Percentiles rank a stretch among this genome's conserved stretches.
phyloP scores from a whole-genome alignment of 2,113 vertebrate genomes.

The Acanthisitta chloris region DNA sequence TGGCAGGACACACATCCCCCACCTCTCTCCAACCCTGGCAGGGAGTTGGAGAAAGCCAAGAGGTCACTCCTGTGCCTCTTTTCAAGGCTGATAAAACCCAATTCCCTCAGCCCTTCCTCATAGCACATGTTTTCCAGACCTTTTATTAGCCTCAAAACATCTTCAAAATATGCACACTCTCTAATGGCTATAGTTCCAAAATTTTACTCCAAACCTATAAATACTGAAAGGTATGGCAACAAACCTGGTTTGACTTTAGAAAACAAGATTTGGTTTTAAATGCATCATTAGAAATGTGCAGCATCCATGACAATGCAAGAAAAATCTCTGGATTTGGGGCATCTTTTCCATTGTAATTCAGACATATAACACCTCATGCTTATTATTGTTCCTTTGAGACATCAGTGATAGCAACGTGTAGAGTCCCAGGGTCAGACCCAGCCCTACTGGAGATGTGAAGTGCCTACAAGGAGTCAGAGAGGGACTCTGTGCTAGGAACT shows the following conservation, averaged over 20 bases:
- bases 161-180: background rate
- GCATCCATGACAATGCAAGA: background rate
- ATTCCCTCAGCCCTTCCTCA: too few species aligned
- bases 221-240: background rate
- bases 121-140: too few species aligned
- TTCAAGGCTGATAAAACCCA: too few species aligned
- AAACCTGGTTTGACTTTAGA: background rate
- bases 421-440: background rate
- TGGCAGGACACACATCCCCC: too few species aligned
- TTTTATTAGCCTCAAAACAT: too few species aligned
- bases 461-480: too few species aligned
- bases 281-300: background rate
- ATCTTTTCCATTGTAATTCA: background rate
- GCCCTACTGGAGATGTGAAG: too few species aligned
- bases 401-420: background rate
- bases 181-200: background rate
- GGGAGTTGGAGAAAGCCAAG: too few species aligned
- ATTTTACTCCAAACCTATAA: background rate
- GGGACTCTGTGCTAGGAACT: too few species aligned
- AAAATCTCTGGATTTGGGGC: background rate
- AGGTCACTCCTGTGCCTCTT: too few species aligned
- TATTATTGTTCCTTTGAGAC: background rate
- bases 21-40: too few species aligned
- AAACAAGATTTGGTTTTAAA: background rate
- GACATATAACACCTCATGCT: background rate